A percentile compares a stretch with the other conserved stretches of the same genome.
These are phyloP conservation scores for Diplodus puntazzo DNA, from an alignment of 2,797 vertebrate species.

Conservation along the genomic window DNA sequence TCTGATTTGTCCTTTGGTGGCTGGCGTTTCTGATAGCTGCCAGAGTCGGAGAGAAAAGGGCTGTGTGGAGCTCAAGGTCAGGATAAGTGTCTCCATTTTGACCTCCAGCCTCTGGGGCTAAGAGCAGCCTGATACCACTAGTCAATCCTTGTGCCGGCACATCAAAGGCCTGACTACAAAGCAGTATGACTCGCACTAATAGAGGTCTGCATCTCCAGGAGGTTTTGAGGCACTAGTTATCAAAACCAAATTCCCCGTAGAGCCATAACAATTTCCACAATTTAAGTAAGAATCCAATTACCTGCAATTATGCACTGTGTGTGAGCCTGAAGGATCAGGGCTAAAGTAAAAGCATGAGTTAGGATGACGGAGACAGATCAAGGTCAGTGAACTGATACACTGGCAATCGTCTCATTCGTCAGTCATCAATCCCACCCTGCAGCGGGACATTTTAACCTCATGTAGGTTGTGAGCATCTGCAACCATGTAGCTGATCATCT, in stretches of 20 bases:
- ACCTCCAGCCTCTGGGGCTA: constrained; percentile 66
- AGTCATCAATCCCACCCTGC: constrained; percentile 50
- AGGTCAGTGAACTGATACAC: constrained; percentile 53
- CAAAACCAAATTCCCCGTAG: constrained; percentile 47
- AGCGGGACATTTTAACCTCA: constrained; percentile 44
- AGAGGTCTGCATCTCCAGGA: constrained; percentile 52
- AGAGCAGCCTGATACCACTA: constrained; percentile 66
- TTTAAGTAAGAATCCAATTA: constrained; percentile 67
- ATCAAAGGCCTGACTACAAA: constrained; percentile 59
- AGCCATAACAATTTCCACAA: constrained; percentile 62
- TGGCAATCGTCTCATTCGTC: constrained; percentile 29
- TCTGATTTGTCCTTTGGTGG: constrained; percentile 68
- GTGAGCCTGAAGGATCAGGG: constrained; percentile 42
- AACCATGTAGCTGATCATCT: constrained; percentile 57
- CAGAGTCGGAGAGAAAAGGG: constrained; percentile 39
- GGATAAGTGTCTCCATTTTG: constrained; percentile 67
- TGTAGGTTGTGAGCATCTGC: constrained; percentile 48
- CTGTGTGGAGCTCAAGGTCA: constrained; percentile 65
- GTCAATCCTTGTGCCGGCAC: constrained; percentile 55
- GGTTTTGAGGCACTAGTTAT: constrained; percentile 44
- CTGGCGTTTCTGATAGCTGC: constrained; percentile 53
- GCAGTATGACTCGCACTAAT: constrained; percentile 41
- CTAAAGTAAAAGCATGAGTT: constrained; percentile 37
- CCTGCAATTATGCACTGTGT: constrained; percentile 40
- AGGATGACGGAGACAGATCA: constrained; percentile 52